Percentiles rank a stretch among this genome's conserved stretches.
Conservation (phyloP, 2,797 vertebrate genomes). For the Gobio occitaniae region DNA sequence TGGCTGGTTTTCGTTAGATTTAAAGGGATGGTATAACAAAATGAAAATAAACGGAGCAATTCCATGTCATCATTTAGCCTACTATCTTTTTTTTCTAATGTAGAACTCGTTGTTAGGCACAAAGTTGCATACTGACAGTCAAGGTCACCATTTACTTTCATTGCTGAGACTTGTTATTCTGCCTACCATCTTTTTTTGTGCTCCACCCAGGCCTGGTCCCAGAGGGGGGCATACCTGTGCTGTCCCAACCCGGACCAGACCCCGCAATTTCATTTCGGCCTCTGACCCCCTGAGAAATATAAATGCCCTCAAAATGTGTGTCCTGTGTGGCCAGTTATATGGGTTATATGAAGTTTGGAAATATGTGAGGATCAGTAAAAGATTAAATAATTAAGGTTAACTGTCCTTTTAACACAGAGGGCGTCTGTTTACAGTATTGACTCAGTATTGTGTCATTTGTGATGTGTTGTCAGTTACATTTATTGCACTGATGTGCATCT, state of each 20-base stretch:
- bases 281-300: background rate
- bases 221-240: background rate
- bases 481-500: background rate
- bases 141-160: background rate
- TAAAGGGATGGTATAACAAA: background rate
- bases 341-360: background rate
- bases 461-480: slow-evolving; percentile 5
- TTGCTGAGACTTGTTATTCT: background rate
- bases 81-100: background rate
- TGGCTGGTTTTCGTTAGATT: background rate
- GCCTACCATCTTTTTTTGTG: background rate
- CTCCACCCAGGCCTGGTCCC: background rate
- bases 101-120: background rate
- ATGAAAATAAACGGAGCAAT: background rate
- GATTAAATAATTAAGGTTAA: background rate
- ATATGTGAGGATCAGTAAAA: background rate
- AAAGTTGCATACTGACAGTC: background rate
- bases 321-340: no score
- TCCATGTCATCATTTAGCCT: background rate
- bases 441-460: background rate
- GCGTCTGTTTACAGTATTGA: background rate
- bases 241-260: background rate
- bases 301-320: background rate
- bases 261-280: background rate
- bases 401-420: background rate